Evolutionary conservation across 2,888 invertebrate genomes (phyloP).

Genomic region (Eubasilissa splendida): DNA sequence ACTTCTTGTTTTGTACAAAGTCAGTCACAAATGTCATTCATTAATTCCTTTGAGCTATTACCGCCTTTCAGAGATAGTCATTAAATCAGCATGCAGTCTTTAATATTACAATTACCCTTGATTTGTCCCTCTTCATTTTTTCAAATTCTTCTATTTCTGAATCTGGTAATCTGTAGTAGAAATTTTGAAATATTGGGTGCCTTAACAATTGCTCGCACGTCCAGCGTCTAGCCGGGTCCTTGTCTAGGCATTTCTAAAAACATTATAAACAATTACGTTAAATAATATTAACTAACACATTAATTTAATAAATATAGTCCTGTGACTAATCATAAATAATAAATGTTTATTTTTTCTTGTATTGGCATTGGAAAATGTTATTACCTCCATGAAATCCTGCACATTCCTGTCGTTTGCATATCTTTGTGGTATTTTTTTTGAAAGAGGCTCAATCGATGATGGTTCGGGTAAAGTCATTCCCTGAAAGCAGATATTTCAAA

Average conservation of each 20-base stretch:
- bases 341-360: not conserved
- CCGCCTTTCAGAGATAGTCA: too few relatives aligned
- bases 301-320: not conserved
- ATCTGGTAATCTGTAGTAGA: constrained; percentile 86
- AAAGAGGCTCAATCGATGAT: constrained; percentile 86
- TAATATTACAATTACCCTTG: constrained; percentile 63
- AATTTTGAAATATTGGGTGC: constrained; percentile 94
- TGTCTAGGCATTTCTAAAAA: constrained; percentile 92
- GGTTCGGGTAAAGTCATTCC: constrained; percentile 95
- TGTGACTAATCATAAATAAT: too few relatives aligned
- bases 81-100: too few relatives aligned
- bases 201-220: constrained; percentile 91
- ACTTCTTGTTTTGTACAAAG: too few relatives aligned
- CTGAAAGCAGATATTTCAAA: constrained; percentile 64
- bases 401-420: constrained; percentile 77
- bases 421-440: constrained; percentile 87
- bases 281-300: not conserved
- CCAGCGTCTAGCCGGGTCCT: constrained; percentile 93
- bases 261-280: not conserved
- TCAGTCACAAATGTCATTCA: too few relatives aligned
- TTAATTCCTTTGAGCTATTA: too few relatives aligned
- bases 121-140: constrained; percentile 64
- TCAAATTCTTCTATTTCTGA: constrained; percentile 76
- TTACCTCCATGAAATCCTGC: constrained; percentile 89
- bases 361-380: constrained; percentile 14